A percentile compares a stretch with the other conserved stretches of the same genome.
phyloP scores from a whole-genome alignment of 2,797 vertebrate species.

The Pipistrellus kuhlii region DNA sequence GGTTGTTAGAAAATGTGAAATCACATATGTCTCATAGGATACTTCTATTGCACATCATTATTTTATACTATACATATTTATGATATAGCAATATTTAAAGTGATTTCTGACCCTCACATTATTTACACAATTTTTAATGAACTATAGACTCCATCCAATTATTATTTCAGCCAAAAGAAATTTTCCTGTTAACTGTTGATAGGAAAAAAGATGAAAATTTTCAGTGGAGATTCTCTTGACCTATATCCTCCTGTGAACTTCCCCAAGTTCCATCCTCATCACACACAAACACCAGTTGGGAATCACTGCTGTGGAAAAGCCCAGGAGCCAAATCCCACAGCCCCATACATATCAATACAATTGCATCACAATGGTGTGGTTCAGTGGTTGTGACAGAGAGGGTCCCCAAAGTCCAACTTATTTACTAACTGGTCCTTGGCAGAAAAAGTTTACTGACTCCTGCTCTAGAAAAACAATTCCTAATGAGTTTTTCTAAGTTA shows the following conservation, averaged over 20 bases:
- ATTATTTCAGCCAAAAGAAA: not conserved
- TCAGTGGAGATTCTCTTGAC: not conserved
- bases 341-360: no score
- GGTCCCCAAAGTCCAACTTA: not conserved
- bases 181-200: not conserved
- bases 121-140: constrained; percentile 1
- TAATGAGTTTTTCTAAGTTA: constrained; percentile 42
- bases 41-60: not conserved
- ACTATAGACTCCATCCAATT: not conserved
- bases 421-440: not conserved
- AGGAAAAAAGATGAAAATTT: not conserved
- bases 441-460: not conserved
- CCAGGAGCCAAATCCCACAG: not conserved
- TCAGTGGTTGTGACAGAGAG: not conserved
- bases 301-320: not conserved
- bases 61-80: not conserved
- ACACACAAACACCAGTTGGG: not conserved
- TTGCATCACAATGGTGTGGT: not conserved
- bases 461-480: constrained; percentile 12
- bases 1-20: not conserved
- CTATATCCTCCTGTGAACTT: not conserved
- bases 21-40: not conserved
- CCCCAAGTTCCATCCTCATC: not conserved
- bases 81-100: not conserved
- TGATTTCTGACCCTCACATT: not conserved